Evolutionary conservation across 2,797 vertebrate species (phyloP).

Genomic region (Hydrolagus colliei): DNA sequence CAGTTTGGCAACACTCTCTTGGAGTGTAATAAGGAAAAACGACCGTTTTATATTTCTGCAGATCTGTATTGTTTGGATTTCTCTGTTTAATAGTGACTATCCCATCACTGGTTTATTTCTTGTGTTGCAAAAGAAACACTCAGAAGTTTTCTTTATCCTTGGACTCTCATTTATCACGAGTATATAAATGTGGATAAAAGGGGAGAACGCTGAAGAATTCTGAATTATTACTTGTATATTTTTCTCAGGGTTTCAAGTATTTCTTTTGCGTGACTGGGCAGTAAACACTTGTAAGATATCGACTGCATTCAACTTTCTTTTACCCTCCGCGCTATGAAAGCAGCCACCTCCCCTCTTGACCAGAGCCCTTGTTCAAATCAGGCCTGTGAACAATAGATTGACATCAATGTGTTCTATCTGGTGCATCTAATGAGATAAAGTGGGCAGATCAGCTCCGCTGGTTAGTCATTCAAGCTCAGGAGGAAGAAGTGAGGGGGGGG

Average conservation of each 20-base stretch:
- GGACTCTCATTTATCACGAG: not conserved
- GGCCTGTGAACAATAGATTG: constrained; percentile 20
- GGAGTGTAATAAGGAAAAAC: too few species aligned
- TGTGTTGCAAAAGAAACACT: not conserved
- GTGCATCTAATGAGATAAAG: constrained; percentile 50
- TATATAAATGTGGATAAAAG: not conserved
- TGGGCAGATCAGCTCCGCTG: constrained; percentile 41
- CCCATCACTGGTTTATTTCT: too few species aligned
- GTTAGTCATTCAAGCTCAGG: constrained; percentile 38
- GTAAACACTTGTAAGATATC: not conserved
- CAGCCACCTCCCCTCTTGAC: not conserved
- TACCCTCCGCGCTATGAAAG: not conserved
- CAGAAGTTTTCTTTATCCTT: not conserved
- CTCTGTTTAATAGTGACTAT: not conserved
- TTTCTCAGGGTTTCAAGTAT: not conserved
- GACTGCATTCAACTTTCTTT: constrained; percentile 19
- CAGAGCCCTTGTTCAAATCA: constrained; percentile 27
- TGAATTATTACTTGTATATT: not conserved
- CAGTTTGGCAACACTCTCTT: too few species aligned
- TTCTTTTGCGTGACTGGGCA: too few species aligned
- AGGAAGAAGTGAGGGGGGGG: constrained; percentile 40
- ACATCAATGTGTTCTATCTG: constrained; percentile 42
- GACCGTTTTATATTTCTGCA: not conserved
- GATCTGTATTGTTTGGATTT: not conserved
- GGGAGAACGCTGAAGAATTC: too few species aligned